phyloP scores from a whole-genome alignment of 2,113 vertebrate species.

The Thymallus thymallus region DNA sequence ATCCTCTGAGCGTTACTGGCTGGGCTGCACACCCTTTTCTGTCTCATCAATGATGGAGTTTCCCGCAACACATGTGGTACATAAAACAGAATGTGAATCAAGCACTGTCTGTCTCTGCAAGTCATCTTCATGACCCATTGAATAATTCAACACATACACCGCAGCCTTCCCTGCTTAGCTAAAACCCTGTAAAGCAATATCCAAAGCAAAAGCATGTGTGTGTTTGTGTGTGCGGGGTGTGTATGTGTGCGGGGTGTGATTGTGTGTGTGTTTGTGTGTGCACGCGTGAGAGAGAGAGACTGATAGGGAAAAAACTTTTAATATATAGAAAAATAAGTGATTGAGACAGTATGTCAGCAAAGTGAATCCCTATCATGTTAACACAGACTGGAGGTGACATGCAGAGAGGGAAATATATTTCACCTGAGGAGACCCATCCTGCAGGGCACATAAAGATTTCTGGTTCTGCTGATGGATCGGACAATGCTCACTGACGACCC shows the following conservation, averaged over 20 bases:
- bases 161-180: background rate
- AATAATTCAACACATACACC: slow-evolving; percentile 61
- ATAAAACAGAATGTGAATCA: slow-evolving; percentile 67
- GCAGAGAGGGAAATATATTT: slow-evolving; percentile 55
- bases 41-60: slow-evolving; percentile 64
- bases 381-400: slow-evolving; percentile 49
- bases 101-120: slow-evolving; percentile 43
- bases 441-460: slow-evolving; percentile 62
- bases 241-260: slow-evolving; percentile 4
- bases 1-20: slow-evolving; percentile 54
- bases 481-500: slow-evolving; percentile 32
- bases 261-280: background rate
- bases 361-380: slow-evolving; percentile 48
- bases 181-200: slow-evolving; percentile 1
- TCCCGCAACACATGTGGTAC: slow-evolving; percentile 39
- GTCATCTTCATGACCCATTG: slow-evolving; percentile 58
- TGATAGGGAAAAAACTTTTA: slow-evolving; percentile 6
- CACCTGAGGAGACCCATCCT: slow-evolving; percentile 55
- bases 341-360: slow-evolving; percentile 27
- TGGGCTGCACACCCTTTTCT: slow-evolving; percentile 46
- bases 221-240: background rate
- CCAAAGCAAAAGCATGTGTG: background rate
- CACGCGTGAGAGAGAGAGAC: slow-evolving; percentile 23
- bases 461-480: slow-evolving; percentile 42
- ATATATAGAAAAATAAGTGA: slow-evolving; percentile 20